A percentile compares a stretch with the other conserved stretches of the same genome.
These are phyloP conservation scores for Anser brachyrhynchus DNA, from an alignment of 2,113 vertebrate species.

Conservation along the genomic window DNA sequence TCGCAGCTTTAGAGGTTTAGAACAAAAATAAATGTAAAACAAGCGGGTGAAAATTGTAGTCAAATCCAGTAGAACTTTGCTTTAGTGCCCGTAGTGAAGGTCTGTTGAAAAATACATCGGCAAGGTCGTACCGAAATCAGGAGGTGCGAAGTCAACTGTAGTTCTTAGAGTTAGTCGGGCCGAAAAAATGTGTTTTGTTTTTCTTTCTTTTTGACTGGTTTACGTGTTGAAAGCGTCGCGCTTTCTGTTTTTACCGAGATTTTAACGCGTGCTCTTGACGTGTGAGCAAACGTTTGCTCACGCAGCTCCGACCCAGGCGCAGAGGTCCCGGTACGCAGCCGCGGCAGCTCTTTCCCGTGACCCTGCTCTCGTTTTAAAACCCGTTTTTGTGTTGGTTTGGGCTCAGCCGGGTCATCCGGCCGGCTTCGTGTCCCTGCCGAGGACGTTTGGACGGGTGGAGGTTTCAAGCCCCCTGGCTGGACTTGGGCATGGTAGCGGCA, in stretches of 20 bases:
- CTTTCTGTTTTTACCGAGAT: background rate
- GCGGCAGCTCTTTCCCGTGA: background rate
- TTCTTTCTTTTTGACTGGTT: background rate
- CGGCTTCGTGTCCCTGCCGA: no score
- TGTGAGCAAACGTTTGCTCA: accelerated
- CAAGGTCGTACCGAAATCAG: background rate
- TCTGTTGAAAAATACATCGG: accelerated
- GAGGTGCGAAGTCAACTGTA: background rate
- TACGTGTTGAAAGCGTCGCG: background rate
- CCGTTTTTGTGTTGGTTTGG: accelerated
- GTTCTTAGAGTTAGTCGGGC: background rate
- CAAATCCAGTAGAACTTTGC: accelerated
- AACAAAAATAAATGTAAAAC: background rate
- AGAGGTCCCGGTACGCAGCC: background rate
- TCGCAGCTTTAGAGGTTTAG: background rate
- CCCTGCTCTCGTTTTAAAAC: accelerated
- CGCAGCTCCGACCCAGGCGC: no score
- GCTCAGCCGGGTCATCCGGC: background rate
- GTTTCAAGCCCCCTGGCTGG: background rate
- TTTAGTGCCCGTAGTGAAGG: background rate
- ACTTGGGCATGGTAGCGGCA: no score
- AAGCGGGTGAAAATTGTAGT: background rate
- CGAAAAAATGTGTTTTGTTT: background rate
- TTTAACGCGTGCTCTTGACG: accelerated
- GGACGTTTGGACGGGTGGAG: no score